A percentile compares a stretch with the other conserved stretches of the same genome.
These are phyloP conservation scores for Fistularia tabacaria DNA, from an alignment of 2,797 vertebrate species.

Conservation along the genomic window DNA sequence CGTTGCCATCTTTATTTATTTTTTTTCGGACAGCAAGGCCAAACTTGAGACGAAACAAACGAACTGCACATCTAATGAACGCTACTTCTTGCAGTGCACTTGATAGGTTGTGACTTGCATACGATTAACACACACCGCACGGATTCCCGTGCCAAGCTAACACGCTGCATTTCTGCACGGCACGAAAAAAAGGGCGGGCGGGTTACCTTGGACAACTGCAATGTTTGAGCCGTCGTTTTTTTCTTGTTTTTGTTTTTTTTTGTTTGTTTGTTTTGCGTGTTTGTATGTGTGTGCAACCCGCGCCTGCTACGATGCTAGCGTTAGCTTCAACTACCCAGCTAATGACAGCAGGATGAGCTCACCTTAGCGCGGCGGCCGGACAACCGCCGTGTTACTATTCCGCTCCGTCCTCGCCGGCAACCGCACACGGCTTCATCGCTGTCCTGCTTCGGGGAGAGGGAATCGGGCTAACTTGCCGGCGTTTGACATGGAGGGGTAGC, in stretches of 20 bases:
- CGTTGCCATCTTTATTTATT: too few relatives aligned
- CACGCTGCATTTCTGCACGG: too few relatives aligned
- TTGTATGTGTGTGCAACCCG: slow-evolving; percentile 6
- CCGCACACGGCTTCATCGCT: not conserved
- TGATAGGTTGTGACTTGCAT: too few relatives aligned
- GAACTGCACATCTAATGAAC: too few relatives aligned
- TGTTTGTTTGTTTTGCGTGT: too few relatives aligned
- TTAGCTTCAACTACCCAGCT: slow-evolving; percentile 23
- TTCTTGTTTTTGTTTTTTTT: slow-evolving; percentile 1
- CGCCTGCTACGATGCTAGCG: slow-evolving; percentile 32
- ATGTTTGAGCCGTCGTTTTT: not conserved
- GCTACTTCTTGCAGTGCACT: too few relatives aligned
- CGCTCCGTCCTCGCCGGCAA: not conserved
- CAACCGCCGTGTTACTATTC: not conserved
- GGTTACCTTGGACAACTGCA: too few relatives aligned
- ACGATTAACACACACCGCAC: too few relatives aligned
- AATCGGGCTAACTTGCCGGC: slow-evolving; percentile 8
- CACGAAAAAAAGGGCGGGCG: too few relatives aligned
- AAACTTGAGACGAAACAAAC: too few relatives aligned
- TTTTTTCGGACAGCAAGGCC: too few relatives aligned
- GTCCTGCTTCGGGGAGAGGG: not conserved
- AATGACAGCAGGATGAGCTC: slow-evolving; percentile 3
- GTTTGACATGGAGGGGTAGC: not conserved
- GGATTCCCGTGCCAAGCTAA: too few relatives aligned
- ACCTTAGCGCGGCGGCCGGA: not conserved